Evolutionary conservation across 1,140 invertebrate genomes (phyloP), one percentile per base, ranked within the genome.

Genomic region (Aplysia californica): DNA sequence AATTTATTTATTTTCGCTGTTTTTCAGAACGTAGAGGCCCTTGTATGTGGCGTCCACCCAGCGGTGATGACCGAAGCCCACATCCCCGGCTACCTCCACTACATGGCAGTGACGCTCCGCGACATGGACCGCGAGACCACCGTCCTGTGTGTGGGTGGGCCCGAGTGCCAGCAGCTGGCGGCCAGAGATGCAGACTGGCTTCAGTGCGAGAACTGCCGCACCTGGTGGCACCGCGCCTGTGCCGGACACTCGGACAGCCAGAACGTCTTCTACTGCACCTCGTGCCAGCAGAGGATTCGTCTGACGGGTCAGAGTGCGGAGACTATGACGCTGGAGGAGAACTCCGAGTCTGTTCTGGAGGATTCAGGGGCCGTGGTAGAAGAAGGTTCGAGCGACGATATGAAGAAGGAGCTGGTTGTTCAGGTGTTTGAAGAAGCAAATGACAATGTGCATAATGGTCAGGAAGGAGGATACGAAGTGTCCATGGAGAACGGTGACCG

Each of bases 111-210:
- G 20, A 26, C 55, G 20, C 55, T 72, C 20, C 33, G 70, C 26
- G 70, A 72, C 33, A 61, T 35, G 33, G 70, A 72, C 70, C 20
- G 56, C 4, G 55, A 72, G 56, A 72, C 70, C 20, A 72, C 70
- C 15, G 70, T 72, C 6, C 56, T 72, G 2, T 72, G 70, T 36
- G 70, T 72, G 18, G 70, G 70, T 4, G 70, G 70, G 26, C 56
- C 56, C 15, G 55, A 72, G 35, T 72, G 70, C 56, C 70, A 72
- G 35, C 15, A n/a, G 10, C 29, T 72, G 55, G 70, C 70, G 21
- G 70, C 70, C n/a, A 58, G 56, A 39, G 70, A 72, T 29, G 56
- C 70, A n/a, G 70, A 72, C 35, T 72, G 70, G 70, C 50, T 72
- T 5, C 70, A 72, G 56, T 72, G 70, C 41, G 55, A 72, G 55